phyloP scores from a whole-genome alignment of 2,113 vertebrate species.

The Paralichthys olivaceus region DNA sequence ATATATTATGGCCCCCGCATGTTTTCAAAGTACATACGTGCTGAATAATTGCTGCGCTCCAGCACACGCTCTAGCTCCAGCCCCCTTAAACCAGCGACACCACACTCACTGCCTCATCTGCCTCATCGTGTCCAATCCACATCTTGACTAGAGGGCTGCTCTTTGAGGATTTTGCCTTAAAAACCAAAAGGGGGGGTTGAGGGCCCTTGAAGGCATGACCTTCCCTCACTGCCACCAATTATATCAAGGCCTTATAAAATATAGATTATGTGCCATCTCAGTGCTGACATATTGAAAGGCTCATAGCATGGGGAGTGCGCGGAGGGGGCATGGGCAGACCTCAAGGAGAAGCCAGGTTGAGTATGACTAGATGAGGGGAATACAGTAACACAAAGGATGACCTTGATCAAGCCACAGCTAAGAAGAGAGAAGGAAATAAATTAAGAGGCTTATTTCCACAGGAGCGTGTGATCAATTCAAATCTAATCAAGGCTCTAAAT shows the following conservation, averaged over 20 bases:
- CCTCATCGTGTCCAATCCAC: conserved; percentile 33
- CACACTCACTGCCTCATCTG: conserved; percentile 22
- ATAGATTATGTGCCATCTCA: conserved; percentile 80
- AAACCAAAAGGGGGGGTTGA: conserved; percentile 43
- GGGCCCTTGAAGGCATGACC: conserved; percentile 74
- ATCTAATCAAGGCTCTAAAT: conserved; percentile 64
- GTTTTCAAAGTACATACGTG: conserved; percentile 69
- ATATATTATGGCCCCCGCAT: conserved; percentile 55
- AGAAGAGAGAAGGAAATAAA: conserved; percentile 18
- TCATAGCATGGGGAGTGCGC: conserved; percentile 43
- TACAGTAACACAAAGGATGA: conserved; percentile 44
- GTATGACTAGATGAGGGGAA: conserved; percentile 59
- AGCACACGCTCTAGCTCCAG: conserved; percentile 28
- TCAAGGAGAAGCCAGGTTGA: conserved; percentile 53
- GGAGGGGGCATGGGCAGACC: conserved; percentile 44
- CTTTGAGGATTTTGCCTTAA: conserved; percentile 53
- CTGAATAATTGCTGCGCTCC: conserved; percentile 61
- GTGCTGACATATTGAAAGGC: conserved; percentile 72
- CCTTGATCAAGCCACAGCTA: conserved; percentile 57
- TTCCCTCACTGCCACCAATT: conserved; percentile 79
- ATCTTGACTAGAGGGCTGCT: conserved; percentile 32
- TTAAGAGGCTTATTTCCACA: neutral
- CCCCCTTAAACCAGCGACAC: conserved; percentile 31
- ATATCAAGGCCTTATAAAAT: conserved; percentile 82
- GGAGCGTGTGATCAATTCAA: conserved; percentile 50